Base-by-base conservation (phyloP, 2,113 vertebrate genomes). In the Sigmodon hispidus region DNA sequence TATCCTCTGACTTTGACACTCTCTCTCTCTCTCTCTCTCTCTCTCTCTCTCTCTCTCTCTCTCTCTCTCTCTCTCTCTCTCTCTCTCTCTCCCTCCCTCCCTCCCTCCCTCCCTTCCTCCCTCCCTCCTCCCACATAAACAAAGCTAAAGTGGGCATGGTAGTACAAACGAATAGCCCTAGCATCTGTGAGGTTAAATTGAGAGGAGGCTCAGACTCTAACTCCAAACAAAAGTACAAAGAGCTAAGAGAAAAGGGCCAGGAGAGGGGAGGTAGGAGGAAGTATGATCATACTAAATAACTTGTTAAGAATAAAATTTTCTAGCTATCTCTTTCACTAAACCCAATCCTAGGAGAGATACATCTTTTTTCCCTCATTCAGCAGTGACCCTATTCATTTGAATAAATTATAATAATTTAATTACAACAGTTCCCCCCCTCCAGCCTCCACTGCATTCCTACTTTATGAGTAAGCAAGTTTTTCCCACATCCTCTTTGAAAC, bases 381-480 rank as follows among this genome's bases (percentile, higher is more conserved):
- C 63, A 52, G 40, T 59, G 72, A 84, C 48, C 57, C 43, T 79
- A 75, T 31, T 83, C 22, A 31, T 48, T 88, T 93, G 61, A 92
- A 94, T 59, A 24, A 90, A 43, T 50, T 31, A 48, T 55, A 61
- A 89, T 34, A 84, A 96, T 86, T 94, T 77, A 91, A 89, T 48
- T 73, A 83, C 29, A 96, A 80, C 31, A 29, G 79, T 75, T 11
- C 9, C n/a, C 15, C 9, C n/a, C 24, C 50, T 76, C 52, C 63
- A 79, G 87, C 24, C 50, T 94, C 79, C 12, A 93, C 16, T 26
- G 36, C 12, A 57, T 81, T 52, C 34, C 73, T 84, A 21, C 40
- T 95, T 94, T 57, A 85, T 52, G 77, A 91, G 65, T 40, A 90
- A 77, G 34, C 36, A 95, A 59, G 63, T 73, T 91, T 94, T 69